A percentile compares a stretch with the other conserved stretches of the same genome.
Conservation (phyloP, 1,140 invertebrate genomes). For the Reticulitermes speratus region DNA sequence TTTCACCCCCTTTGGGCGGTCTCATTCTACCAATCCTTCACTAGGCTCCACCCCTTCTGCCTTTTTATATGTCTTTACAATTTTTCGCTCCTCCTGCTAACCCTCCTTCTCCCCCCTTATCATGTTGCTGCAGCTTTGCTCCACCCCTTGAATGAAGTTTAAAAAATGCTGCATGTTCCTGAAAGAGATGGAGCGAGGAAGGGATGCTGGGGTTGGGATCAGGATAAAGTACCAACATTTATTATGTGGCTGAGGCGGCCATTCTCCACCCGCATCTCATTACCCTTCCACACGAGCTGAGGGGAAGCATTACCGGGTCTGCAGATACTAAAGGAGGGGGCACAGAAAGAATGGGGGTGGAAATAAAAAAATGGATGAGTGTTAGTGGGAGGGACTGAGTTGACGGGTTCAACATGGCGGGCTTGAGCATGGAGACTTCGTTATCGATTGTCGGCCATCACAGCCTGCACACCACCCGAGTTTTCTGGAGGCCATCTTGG, state of each 20-base stretch:
- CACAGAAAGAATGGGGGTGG: background rate
- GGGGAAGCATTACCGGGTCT: background rate
- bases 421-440: background rate
- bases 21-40: background rate
- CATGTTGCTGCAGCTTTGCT: background rate
- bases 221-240: background rate
- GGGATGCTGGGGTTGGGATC: background rate
- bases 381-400: background rate
- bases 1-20: background rate
- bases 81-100: slow-evolving; percentile 26
- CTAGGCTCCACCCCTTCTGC: slow-evolving; percentile 12
- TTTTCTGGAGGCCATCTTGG: slow-evolving; percentile 26
- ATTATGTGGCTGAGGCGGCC: background rate
- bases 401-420: slow-evolving; percentile 19
- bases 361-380: background rate
- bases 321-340: background rate
- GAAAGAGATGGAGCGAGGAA: background rate
- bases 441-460: slow-evolving; percentile 29
- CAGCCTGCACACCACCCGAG: background rate
- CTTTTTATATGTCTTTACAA: slow-evolving; percentile 30
- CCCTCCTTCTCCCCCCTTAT: background rate
- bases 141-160: slow-evolving; percentile 9
- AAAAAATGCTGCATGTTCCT: background rate
- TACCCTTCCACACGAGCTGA: background rate
- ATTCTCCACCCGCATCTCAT: slow-evolving; percentile 28